phyloP scores from a whole-genome alignment of 2,797 vertebrate species.

The Hydrolagus colliei region DNA sequence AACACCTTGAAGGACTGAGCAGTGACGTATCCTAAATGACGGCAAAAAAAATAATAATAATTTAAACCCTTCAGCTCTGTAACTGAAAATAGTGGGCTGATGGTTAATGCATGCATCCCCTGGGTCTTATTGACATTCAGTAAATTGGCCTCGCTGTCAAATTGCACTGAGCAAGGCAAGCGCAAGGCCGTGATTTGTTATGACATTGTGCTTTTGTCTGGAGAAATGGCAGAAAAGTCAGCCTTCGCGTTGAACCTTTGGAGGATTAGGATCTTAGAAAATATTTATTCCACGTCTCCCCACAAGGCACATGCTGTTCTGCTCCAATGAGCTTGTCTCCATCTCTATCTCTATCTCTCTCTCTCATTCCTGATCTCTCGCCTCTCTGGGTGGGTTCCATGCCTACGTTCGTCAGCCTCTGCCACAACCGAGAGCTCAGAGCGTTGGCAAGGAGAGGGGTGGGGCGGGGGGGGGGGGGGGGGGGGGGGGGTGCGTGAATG shows the following conservation, averaged over 20 bases:
- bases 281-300: background rate
- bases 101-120: constrained; percentile 10
- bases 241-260: background rate
- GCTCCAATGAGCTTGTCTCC: background rate
- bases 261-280: background rate
- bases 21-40: background rate
- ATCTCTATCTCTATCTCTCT: background rate
- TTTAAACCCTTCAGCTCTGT: background rate
- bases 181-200: background rate
- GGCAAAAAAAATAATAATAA: background rate
- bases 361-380: background rate
- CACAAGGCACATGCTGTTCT: background rate
- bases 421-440: too few species aligned
- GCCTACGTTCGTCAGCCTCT: too few species aligned
- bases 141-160: constrained; percentile 21
- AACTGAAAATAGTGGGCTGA: background rate
- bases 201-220: background rate
- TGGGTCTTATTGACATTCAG: constrained; percentile 18
- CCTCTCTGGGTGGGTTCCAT: background rate
- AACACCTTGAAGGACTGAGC: too few species aligned
- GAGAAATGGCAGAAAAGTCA: background rate
- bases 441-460: too few species aligned
- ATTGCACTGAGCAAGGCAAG: background rate
- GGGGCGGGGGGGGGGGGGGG: too few species aligned
- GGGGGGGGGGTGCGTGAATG: too few species aligned